Evolutionary conservation across 2,113 vertebrate genomes (phyloP), one percentile per base, ranked within the genome.

Genomic region (Scolopax mira): DNA sequence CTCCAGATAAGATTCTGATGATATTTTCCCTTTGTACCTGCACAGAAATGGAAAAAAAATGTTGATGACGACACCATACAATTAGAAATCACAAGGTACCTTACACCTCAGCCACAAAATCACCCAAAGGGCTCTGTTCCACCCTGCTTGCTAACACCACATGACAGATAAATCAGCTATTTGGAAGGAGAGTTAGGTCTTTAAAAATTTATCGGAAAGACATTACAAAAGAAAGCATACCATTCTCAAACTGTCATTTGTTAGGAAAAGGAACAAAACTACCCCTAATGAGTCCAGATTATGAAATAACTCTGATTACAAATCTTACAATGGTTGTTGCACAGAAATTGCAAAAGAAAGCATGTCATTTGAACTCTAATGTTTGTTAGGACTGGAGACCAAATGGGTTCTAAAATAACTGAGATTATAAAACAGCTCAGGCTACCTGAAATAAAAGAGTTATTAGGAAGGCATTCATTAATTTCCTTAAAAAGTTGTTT

Each of bases 31-130:
- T 83, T 66, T 33, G 11, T 39, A 57, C 19, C 33, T 79, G 18
- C 22, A 54, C 19, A 84, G 37, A 80, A 49, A 1, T 8, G 27
- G 23, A 69, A 89, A 62, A 11, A 83, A 80, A 87, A 46, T 9
- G 21, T 19, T 72, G 24, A 18, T 22, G 33, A 42, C 17, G 37
- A 52, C 18, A 12, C 9, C 9, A 6, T 42, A 39, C 0, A 2
- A 42, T 60, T 37, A 57, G 37, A 78, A 73, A 61, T 48, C 10
- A 48, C 3, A 17, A 5, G 1, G 1, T n/a, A 37, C 62, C 54
- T 79, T 60, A 51, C 14, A 60, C 4, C 14, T 3, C 22, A 55
- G 58, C 4, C 10, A 52, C 4, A 27, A 39, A 80, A 60, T 24
- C 15, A 35, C 13, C 13, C 13, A 64, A 18, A 13, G 0, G 3